Evolutionary conservation across 2,797 vertebrate genomes (phyloP), one percentile per base, ranked within the genome.

Genomic region (Halcyon chelicuti): DNA sequence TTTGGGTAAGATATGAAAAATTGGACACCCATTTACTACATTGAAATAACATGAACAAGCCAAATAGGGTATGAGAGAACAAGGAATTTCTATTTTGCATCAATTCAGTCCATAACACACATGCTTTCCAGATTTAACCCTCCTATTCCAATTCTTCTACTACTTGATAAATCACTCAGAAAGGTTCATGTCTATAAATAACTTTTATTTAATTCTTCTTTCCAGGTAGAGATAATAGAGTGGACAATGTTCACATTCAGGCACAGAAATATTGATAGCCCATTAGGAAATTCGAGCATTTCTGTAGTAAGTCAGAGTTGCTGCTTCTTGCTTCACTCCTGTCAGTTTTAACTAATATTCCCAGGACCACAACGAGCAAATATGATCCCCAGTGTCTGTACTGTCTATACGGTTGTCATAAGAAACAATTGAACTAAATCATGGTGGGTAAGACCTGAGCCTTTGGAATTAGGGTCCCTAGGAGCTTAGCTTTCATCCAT

Each of bases 51-150:
- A 88, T 33, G 33, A 95, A 85, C 52, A 90, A 83, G 91, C 54
- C 49, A 80, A 89, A 74, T 18, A 77, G 57, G 40, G 28, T 79
- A 80, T 58, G n/a, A 86, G 29, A 67, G 68, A 92, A 74, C 29
- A 91, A 79, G 75, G 58, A 88, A 86, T 83, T 95, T 87, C 9
- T 79, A 75, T 80, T 92, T 96, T 94, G 49, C 65, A 91, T 79
- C 71, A 54, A 88, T 72, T 92, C 72, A n/a, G 29, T 39, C 77
- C 35, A 12, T 85, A 94, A 86, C 40, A 71, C 61, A 92, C 94
- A 52, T 95, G 81, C 83, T 96, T 96, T 93, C 86, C 91, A 94
- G 63, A 93, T 92, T 94, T 92, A 93, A 74, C 33, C 7, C 25
- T 83, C 46, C 62, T 72, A 65, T 85, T 85, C 54, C 6, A 82